Evolutionary conservation across 1,140 invertebrate species (phyloP).

Genomic region (Acromyrmex charruanus): DNA sequence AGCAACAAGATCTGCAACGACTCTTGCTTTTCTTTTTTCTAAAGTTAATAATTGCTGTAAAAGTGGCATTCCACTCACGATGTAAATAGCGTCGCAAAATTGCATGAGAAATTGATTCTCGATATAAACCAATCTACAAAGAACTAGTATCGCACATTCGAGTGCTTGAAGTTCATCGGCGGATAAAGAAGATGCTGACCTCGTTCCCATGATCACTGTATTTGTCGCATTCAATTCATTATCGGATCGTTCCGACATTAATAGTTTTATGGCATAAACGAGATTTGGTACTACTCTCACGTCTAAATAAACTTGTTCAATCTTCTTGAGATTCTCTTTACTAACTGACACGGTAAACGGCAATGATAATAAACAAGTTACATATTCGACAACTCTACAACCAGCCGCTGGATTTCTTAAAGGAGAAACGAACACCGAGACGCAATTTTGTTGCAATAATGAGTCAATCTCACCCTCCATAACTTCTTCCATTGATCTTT

Average conservation of each 20-base stretch:
- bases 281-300: constrained; percentile 92
- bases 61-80: constrained; percentile 87
- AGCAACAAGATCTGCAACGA: constrained; percentile 90
- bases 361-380: constrained; percentile 90
- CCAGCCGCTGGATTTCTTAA: constrained; percentile 89
- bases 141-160: constrained; percentile 89
- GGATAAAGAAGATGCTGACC: constrained; percentile 85
- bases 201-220: constrained; percentile 83
- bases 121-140: constrained; percentile 91
- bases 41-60: constrained; percentile 85
- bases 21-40: constrained; percentile 88
- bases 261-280: constrained; percentile 90
- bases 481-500: constrained; percentile 89
- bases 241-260: constrained; percentile 83
- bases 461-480: constrained; percentile 92
- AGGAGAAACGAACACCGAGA: constrained; percentile 91
- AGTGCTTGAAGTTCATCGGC: constrained; percentile 89
- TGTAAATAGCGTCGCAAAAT: constrained; percentile 92
- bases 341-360: constrained; percentile 89
- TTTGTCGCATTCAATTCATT: constrained; percentile 63
- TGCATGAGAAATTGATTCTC: constrained; percentile 91
- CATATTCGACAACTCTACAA: constrained; percentile 89
- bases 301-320: constrained; percentile 91
- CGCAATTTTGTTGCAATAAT: constrained; percentile 90
- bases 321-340: constrained; percentile 87